A percentile compares a stretch with the other conserved stretches of the same genome.
These are phyloP conservation scores for Amphibalanus amphitrite DNA, from an alignment of 1,140 invertebrate genomes.

Conservation along the genomic window DNA sequence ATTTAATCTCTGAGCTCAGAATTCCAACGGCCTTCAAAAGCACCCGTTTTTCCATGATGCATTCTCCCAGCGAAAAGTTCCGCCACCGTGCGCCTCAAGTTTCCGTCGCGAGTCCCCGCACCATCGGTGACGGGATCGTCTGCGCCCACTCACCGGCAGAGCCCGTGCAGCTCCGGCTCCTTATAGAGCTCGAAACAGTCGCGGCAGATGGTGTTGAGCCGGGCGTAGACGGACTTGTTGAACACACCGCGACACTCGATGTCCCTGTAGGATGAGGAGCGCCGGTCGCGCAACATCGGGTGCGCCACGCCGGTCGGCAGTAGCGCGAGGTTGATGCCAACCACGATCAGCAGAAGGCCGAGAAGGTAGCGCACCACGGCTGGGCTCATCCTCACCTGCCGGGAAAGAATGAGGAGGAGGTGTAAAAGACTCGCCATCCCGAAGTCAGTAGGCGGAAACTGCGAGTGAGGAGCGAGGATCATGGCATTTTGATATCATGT, in stretches of 20 bases:
- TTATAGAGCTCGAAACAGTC: constrained; percentile 84
- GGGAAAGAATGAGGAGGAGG: too few species aligned
- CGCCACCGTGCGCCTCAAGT: too few species aligned
- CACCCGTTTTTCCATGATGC: neutral
- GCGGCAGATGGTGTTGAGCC: constrained; percentile 69
- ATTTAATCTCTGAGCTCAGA: neutral
- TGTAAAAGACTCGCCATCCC: too few species aligned
- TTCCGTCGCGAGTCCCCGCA: neutral
- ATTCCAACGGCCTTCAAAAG: neutral
- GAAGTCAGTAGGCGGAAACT: too few species aligned
- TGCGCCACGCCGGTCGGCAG: neutral
- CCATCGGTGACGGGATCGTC: neutral
- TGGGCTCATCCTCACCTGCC: neutral
- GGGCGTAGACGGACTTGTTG: constrained; percentile 55
- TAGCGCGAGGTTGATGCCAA: neutral
- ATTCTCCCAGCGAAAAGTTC: too few species aligned
- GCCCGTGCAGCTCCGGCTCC: constrained; percentile 60
- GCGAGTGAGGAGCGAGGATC: too few species aligned
- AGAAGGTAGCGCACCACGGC: neutral
- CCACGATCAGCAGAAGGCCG: neutral
- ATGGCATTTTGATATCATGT: too few species aligned
- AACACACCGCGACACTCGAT: constrained; percentile 80
- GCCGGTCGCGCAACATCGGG: neutral
- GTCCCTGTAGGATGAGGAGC: constrained; percentile 50
- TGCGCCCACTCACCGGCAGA: constrained; percentile 54